These are phyloP conservation scores for Paedocypris micromegethes DNA, from an alignment of 2,797 vertebrate genomes.

Conservation along the genomic window DNA sequence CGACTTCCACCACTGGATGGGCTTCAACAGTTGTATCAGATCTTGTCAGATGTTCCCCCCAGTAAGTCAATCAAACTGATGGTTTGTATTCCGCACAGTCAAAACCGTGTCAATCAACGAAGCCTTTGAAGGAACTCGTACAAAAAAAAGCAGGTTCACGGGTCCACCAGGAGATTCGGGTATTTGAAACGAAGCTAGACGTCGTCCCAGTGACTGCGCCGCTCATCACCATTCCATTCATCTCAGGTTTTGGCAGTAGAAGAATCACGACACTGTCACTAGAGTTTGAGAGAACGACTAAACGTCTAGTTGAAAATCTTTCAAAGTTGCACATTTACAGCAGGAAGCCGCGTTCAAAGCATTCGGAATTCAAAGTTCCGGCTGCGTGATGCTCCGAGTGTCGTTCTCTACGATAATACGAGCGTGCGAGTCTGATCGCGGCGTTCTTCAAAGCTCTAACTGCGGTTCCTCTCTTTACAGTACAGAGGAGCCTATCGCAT, in stretches of 20 bases:
- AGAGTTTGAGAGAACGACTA: slow-evolving; percentile 43
- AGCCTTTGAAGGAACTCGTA: slow-evolving; percentile 66
- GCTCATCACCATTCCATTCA: slow-evolving; percentile 64
- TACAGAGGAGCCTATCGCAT: slow-evolving; percentile 70
- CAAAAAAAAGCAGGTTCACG: slow-evolving; percentile 52
- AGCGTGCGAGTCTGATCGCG: slow-evolving; percentile 1
- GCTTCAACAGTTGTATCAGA: slow-evolving; percentile 75
- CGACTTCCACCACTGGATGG: slow-evolving; percentile 69
- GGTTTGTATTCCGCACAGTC: slow-evolving; percentile 54
- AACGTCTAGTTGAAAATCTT: slow-evolving; percentile 42
- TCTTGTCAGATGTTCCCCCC: slow-evolving; percentile 76
- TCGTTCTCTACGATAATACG: slow-evolving; percentile 9
- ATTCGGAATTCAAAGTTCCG: slow-evolving; percentile 24
- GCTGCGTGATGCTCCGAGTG: slow-evolving; percentile 16
- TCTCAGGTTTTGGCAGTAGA: slow-evolving; percentile 38
- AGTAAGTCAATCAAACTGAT: slow-evolving; percentile 72
- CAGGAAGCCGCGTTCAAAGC: slow-evolving; percentile 38
- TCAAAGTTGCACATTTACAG: slow-evolving; percentile 32
- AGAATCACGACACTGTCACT: slow-evolving; percentile 38
- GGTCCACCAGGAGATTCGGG: slow-evolving; percentile 64
- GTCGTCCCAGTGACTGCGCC: slow-evolving; percentile 54
- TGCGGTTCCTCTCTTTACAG: slow-evolving; percentile 53
- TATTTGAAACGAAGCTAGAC: slow-evolving; percentile 64
- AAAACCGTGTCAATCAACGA: slow-evolving; percentile 63
- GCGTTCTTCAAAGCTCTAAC: slow-evolving; percentile 41